These are phyloP conservation scores for Nannoperca australis DNA, from an alignment of 2,797 vertebrate genomes.

Conservation along the genomic window DNA sequence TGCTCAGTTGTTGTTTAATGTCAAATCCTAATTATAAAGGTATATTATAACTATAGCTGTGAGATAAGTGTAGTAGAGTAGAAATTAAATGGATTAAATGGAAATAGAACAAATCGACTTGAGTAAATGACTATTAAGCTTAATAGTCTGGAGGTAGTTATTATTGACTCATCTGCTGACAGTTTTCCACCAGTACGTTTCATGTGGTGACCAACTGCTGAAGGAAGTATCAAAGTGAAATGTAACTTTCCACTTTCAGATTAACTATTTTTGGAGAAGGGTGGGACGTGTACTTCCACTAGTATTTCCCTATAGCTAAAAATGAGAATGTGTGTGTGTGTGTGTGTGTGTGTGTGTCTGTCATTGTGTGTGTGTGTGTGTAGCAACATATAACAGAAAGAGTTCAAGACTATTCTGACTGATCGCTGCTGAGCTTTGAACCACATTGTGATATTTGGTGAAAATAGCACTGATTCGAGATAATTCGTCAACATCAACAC, in stretches of 20 bases:
- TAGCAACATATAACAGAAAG: not conserved
- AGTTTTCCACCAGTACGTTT: not conserved
- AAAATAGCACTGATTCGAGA: no score
- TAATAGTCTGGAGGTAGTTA: not conserved
- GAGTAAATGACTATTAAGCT: not conserved
- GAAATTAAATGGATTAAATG: not conserved
- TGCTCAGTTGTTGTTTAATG: not conserved
- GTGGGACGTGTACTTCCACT: not conserved
- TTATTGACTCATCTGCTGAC: not conserved
- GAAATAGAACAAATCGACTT: not conserved
- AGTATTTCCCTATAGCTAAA: not conserved
- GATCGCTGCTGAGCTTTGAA: not conserved
- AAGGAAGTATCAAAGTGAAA: not conserved
- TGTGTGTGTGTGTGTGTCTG: no score
- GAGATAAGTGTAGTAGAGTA: not conserved
- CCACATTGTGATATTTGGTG: not conserved
- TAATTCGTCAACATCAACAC: no score
- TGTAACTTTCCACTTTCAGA: not conserved
- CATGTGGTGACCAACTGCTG: not conserved
- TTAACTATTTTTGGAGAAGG: not conserved
- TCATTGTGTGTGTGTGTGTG: no score
- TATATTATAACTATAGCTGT: not conserved
- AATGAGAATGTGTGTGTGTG: not conserved
- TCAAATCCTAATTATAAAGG: not conserved
- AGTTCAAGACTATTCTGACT: not conserved